A percentile compares a stretch with the other conserved stretches of the same genome.
Conservation (phyloP, 2,888 invertebrate species). For the Ephialtes manifestator region DNA sequence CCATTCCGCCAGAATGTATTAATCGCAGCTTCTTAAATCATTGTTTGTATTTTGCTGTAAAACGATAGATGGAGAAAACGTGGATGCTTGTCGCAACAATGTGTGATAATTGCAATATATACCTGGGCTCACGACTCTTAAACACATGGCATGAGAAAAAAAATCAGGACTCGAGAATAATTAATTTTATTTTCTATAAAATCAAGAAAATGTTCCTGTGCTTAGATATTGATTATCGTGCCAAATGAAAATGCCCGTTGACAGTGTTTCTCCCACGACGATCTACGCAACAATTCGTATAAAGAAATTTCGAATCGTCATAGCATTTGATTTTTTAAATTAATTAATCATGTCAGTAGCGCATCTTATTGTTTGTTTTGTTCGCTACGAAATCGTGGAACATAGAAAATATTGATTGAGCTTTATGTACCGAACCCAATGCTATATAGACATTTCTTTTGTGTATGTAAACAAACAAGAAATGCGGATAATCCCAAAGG, state of each 20-base stretch:
- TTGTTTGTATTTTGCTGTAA: slow-evolving; percentile 10
- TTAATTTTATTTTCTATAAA: background rate
- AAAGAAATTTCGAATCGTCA: background rate
- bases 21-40: background rate
- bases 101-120: slow-evolving; percentile 39
- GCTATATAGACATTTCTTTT: slow-evolving; percentile 30
- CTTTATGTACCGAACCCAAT: background rate
- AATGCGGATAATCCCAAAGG: slow-evolving; percentile 14
- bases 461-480: background rate
- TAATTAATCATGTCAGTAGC: background rate
- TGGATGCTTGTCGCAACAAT: slow-evolving; percentile 18
- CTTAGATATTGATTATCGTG: slow-evolving; percentile 48
- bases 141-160: slow-evolving; percentile 11
- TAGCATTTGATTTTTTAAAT: background rate
- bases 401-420: slow-evolving; percentile 16
- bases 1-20: slow-evolving; percentile 1
- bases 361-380: background rate
- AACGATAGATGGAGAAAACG: slow-evolving; percentile 8
- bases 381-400: background rate
- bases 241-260: slow-evolving; percentile 48
- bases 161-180: background rate
- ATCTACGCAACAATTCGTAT: background rate
- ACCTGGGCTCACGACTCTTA: slow-evolving; percentile 6
- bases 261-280: slow-evolving; percentile 5
- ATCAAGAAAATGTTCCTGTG: slow-evolving; percentile 18